Conservation (phyloP, 2,888 invertebrate genomes). For the Drosophila fungiperda region DNA sequence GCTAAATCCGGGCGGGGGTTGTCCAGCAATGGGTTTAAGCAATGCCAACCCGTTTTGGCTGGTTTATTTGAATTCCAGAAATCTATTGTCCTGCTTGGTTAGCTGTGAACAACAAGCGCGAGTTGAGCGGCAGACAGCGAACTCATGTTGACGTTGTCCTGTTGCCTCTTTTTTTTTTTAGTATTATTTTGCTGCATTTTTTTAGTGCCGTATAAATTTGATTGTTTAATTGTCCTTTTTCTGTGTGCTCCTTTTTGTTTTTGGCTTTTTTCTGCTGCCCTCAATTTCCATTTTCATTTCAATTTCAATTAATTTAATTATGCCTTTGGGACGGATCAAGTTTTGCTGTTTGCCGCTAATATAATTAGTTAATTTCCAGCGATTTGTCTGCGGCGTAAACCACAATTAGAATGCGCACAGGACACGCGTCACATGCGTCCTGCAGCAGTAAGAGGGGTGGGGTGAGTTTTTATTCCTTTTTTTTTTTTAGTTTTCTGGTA, state of each 20-base stretch:
- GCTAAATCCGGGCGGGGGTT: slow-evolving; percentile 41
- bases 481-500: slow-evolving; percentile 16
- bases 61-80: slow-evolving; percentile 42
- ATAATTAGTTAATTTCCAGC: slow-evolving; percentile 77
- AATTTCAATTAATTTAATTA: slow-evolving; percentile 74
- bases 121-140: slow-evolving; percentile 1
- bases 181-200: slow-evolving; percentile 27
- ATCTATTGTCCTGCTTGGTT: slow-evolving; percentile 48
- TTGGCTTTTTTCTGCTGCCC: slow-evolving; percentile 24
- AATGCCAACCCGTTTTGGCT: slow-evolving; percentile 49
- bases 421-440: slow-evolving; percentile 64
- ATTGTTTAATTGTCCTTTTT: slow-evolving; percentile 73
- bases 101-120: slow-evolving; percentile 30
- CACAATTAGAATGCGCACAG: slow-evolving; percentile 59
- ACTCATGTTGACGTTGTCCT: slow-evolving; percentile 35
- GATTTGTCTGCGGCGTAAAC: slow-evolving; percentile 64
- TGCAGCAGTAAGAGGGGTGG: not conserved
- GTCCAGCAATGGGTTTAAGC: slow-evolving; percentile 39
- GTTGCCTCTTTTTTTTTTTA: slow-evolving; percentile 6
- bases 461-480: slow-evolving; percentile 19
- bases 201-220: slow-evolving; percentile 68
- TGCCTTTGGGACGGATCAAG: slow-evolving; percentile 38
- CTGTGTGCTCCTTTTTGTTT: slow-evolving; percentile 18
- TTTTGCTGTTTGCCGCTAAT: slow-evolving; percentile 35
- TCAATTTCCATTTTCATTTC: slow-evolving; percentile 39